Evolutionary conservation across 2,797 vertebrate species (phyloP), one percentile per base, ranked within the genome.

Genomic region (Rhinogobio ventralis): DNA sequence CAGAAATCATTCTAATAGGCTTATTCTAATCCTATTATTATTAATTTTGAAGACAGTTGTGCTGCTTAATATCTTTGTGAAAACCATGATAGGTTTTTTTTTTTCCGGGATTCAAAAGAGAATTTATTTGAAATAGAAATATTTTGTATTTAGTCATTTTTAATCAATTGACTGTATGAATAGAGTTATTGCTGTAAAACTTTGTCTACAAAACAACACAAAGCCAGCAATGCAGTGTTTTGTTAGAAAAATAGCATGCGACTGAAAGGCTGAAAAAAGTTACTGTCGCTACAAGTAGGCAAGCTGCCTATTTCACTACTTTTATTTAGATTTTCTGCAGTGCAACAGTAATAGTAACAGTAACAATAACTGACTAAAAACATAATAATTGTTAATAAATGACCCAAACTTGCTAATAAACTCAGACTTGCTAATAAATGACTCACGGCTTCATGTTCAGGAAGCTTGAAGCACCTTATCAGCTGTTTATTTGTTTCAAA

Each of bases 381-480:
- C 17, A 49, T 49, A 49, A 49, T 15, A 49, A 5, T 15, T 49
- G 14, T 49, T 49, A 5, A 17, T 49, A 62, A 62, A 28, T 62
- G 60, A 62, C 25, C 25, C 5, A 28, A 28, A 7, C 57, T 62
- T 14, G 5, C n/a, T 62, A 28, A 62, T 28, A 62, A 62, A 15
- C 13, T 28, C 57, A 30, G 60, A 28, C 60, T 28, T 28, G 60
- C 25, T 64, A 30, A 64, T 53, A 36, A 53, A 33, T 53, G 49
- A 20, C 67, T 15, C 60, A 62, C 2, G 7, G 19, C 51, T 53
- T 19, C n/a, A 51, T 39, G 19, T 42, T 75, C 42, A 75, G 15
- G 77, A 82, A 82, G 20, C 39, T 74, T 60, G 46, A 74, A 51
- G 64, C 14, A 49, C 67, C 57, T 79, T 86, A 83, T 73, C 49